These are phyloP conservation scores for Erynnis tages DNA, from an alignment of 2,888 invertebrate species.

Conservation along the genomic window DNA sequence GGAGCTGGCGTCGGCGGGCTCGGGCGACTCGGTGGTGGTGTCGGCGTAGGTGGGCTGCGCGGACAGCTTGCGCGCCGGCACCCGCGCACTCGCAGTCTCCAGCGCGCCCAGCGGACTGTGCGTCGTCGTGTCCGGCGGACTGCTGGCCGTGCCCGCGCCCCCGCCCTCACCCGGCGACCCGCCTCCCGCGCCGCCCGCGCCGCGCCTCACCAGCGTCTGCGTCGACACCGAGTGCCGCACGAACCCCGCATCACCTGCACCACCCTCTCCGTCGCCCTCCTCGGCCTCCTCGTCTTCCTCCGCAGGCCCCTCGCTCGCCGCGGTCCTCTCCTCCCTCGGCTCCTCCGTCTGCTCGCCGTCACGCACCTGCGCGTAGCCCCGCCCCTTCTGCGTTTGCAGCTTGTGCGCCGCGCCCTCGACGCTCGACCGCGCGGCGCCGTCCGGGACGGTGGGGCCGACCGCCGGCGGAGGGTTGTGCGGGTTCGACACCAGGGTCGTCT, in stretches of 20 bases:
- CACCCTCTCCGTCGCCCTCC: slow-evolving; percentile 36
- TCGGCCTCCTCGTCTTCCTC: slow-evolving; percentile 38
- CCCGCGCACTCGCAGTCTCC: slow-evolving; percentile 51
- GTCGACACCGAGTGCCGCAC: slow-evolving; percentile 88
- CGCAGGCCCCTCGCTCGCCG: slow-evolving; percentile 10
- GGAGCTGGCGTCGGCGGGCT: slow-evolving; percentile 64
- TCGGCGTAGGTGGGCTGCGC: slow-evolving; percentile 60
- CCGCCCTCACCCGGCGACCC: slow-evolving; percentile 60
- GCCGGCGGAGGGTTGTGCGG: slow-evolving; percentile 75
- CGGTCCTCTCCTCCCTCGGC: neutral
- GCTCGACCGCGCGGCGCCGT: slow-evolving; percentile 70
- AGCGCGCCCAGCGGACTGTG: slow-evolving; percentile 80
- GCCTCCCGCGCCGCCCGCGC: slow-evolving; percentile 7
- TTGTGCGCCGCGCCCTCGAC: slow-evolving; percentile 83
- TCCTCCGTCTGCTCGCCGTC: slow-evolving; percentile 39
- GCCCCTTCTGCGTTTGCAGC: too few species aligned
- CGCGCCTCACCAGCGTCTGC: slow-evolving; percentile 81
- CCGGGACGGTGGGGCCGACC: slow-evolving; percentile 48
- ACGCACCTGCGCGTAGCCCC: slow-evolving; percentile 69
- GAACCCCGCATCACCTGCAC: slow-evolving; percentile 35
- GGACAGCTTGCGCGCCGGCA: slow-evolving; percentile 40
- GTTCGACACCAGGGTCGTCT: slow-evolving; percentile 88
- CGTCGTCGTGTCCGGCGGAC: slow-evolving; percentile 52
- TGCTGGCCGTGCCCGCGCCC: too few species aligned
- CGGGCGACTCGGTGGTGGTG: slow-evolving; percentile 72